A percentile compares a stretch with the other conserved stretches of the same genome.
These are phyloP conservation scores for Dipodomys ordii DNA, from an alignment of 2,113 vertebrate species.

Conservation along the genomic window DNA sequence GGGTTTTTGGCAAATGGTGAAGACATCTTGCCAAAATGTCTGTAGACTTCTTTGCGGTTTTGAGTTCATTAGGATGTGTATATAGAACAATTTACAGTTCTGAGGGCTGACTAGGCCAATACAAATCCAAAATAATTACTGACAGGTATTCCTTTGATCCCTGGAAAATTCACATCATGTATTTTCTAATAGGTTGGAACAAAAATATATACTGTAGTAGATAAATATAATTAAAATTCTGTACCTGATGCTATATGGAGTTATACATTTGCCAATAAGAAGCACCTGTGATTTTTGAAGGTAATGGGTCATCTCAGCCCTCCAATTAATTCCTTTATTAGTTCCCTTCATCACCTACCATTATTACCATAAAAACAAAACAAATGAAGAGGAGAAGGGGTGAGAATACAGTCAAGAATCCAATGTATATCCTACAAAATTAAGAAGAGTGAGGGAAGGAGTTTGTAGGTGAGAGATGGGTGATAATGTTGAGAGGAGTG, in stretches of 20 bases:
- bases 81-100: slow-evolving; percentile 38
- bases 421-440: no score
- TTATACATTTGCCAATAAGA: neutral
- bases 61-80: slow-evolving; percentile 30
- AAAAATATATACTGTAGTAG: neutral
- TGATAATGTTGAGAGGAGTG: no score
- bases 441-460: no score
- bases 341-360: neutral
- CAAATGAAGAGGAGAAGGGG: no score
- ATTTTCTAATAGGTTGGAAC: neutral
- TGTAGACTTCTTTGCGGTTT: neutral
- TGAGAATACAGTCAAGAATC: no score
- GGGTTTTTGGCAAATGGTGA: slow-evolving; percentile 74
- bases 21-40: slow-evolving; percentile 43
- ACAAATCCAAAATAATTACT: neutral
- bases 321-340: neutral
- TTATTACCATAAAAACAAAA: neutral
- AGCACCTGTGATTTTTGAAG: neutral
- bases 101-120: neutral
- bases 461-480: no score
- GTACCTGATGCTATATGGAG: neutral
- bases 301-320: neutral
- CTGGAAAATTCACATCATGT: neutral
- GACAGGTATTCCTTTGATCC: neutral
- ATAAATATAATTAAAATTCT: neutral